Base-by-base conservation (phyloP, 2,113 vertebrate genomes). In the Myrmophylax atrothorax region DNA sequence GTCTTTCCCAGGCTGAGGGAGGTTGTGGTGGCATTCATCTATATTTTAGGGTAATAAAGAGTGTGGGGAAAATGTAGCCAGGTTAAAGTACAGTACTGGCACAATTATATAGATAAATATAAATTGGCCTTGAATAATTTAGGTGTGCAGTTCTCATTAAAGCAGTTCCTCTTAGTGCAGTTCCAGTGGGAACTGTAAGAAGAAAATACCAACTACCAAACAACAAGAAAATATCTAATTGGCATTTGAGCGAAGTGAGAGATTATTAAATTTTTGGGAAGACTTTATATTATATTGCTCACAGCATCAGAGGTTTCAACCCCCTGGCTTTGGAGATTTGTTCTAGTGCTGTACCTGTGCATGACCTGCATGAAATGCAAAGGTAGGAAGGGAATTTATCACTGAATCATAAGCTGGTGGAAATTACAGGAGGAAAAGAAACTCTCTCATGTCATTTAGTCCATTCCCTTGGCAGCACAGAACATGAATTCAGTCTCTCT, bases 381-480 rank as follows among this genome's bases (percentile, higher is more conserved):
- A 69, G 70, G 37, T 18, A 29, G 79, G 83, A 52, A 58, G 52
- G 52, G 89, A 80, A 89, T 84, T 25, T 23, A 18, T 89, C 69
- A 69, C 73, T 33, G 88, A 59, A 42, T 67, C n/a, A 44, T 24
- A 76, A 86, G 47, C 18, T 42, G 55, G 40, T 89, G 73, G 83
- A 73, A 85, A 93, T 93, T 74, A 67, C 72, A 81, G 87, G 29
- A 86, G 69, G 86, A 63, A 56, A 72, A 89, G 86, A 56, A 66
- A 25, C 22, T 25, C 79, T 59, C 64, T 94, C 9, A 1, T 83
- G 79, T 90, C 68, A 78, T 77, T 92, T 68, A 84, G 47, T 33
- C 59, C 47, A 33, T 80, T 92, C 81, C 86, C 83, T 29, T 66
- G 93, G 50, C 90, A 84, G 62, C 79, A 17, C 17, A 76, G 85